Conservation (phyloP, 1,140 invertebrate species). For the Elymnias hypermnestra region DNA sequence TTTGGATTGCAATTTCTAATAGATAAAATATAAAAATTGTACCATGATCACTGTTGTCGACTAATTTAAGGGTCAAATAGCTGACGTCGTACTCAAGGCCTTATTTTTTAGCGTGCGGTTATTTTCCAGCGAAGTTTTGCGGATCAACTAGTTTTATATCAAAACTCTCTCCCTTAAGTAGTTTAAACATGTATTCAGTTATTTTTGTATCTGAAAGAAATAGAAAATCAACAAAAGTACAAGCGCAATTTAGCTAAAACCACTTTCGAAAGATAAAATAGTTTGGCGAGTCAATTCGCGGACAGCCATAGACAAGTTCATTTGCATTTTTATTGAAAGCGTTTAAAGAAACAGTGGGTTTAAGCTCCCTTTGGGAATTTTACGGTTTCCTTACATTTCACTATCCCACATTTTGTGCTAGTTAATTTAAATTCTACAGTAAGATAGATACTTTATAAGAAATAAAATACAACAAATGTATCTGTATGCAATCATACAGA, state of each 20-base stretch:
- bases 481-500: too few relatives aligned
- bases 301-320: constrained; percentile 45
- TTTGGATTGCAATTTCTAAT: too few relatives aligned
- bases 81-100: too few relatives aligned
- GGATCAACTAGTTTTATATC: too few relatives aligned
- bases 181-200: too few relatives aligned
- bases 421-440: constrained; percentile 3
- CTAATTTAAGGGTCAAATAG: too few relatives aligned
- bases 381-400: constrained; percentile 25
- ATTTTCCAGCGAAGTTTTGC: too few relatives aligned
- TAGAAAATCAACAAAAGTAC: constrained; percentile 4
- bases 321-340: constrained; percentile 64
- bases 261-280: constrained; percentile 40
- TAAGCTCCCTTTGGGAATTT: constrained; percentile 36
- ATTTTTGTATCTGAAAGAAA: background rate
- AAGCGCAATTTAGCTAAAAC: constrained; percentile 7
- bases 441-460: background rate
- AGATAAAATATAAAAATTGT: too few relatives aligned
- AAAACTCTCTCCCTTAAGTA: too few relatives aligned
- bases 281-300: constrained; percentile 45
- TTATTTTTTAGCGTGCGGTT: too few relatives aligned
- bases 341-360: constrained; percentile 57
- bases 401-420: constrained; percentile 14
- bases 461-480: background rate
- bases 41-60: too few relatives aligned